These are phyloP conservation scores for Tenthredo notha DNA, from an alignment of 2,888 invertebrate genomes.

Conservation along the genomic window DNA sequence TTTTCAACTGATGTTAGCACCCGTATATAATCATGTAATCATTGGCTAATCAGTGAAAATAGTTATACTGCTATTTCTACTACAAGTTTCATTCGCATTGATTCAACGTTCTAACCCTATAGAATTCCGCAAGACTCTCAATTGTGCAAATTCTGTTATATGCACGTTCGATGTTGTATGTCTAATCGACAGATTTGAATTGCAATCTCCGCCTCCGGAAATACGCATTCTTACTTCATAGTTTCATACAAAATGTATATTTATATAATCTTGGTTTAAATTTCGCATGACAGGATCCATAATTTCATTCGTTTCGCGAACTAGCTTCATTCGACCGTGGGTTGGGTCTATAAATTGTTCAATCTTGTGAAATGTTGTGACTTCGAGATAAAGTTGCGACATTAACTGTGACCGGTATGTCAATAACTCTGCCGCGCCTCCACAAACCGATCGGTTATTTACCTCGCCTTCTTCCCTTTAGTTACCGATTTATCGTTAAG, in stretches of 20 bases:
- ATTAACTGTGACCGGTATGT: constrained; percentile 57
- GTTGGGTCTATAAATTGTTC: constrained; percentile 38
- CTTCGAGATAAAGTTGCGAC: constrained; percentile 60
- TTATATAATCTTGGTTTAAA: background rate
- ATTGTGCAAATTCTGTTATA: background rate
- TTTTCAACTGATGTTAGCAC: background rate
- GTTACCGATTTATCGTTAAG: background rate
- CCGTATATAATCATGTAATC: background rate
- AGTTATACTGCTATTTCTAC: constrained; percentile 3
- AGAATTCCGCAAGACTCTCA: background rate
- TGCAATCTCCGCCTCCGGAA: constrained; percentile 12
- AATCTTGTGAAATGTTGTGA: constrained; percentile 57
- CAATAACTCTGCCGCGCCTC: constrained; percentile 59
- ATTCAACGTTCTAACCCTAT: background rate
- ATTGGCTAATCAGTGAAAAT: background rate
- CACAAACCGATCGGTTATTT: constrained; percentile 37
- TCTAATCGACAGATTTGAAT: background rate
- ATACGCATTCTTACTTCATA: background rate
- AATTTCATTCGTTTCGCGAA: constrained; percentile 27
- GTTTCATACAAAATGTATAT: background rate
- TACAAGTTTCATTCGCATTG: background rate
- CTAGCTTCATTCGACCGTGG: background rate
- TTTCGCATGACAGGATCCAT: background rate
- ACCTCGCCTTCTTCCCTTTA: background rate
- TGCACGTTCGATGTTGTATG: background rate